Evolutionary conservation across 1,140 invertebrate species (phyloP).

Genomic region (Leptestheria dahalacensis): DNA sequence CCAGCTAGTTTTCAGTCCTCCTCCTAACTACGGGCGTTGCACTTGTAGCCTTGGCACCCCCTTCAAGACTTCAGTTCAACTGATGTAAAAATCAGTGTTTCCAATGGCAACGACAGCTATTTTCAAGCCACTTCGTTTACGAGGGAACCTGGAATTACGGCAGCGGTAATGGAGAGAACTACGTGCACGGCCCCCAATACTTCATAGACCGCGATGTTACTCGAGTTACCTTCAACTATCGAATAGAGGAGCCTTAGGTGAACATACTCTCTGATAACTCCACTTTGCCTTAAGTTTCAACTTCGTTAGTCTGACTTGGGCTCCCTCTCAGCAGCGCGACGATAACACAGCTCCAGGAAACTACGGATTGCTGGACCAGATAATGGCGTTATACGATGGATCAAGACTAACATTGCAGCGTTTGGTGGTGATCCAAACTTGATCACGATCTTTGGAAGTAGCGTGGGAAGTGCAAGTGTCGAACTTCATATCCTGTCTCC

Average conservation of each 20-base stretch:
- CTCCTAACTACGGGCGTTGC: no score
- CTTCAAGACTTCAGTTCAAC: no score
- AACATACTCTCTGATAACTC: slow-evolving; percentile 5
- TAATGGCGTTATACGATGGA: slow-evolving; percentile 31
- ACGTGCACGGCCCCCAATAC: slow-evolving; percentile 52
- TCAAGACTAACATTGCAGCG: slow-evolving; percentile 22
- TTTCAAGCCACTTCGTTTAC: no score
- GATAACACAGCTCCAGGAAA: slow-evolving; percentile 30
- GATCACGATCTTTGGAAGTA: slow-evolving; percentile 7
- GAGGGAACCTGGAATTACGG: slow-evolving; percentile 51
- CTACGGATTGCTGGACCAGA: slow-evolving; percentile 35
- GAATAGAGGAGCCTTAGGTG: slow-evolving; percentile 50
- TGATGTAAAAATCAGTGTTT: no score
- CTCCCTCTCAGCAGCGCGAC: slow-evolving; percentile 29
- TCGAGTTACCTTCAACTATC: slow-evolving; percentile 61
- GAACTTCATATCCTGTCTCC: slow-evolving; percentile 18
- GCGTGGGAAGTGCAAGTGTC: slow-evolving; percentile 25
- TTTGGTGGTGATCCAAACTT: slow-evolving; percentile 14
- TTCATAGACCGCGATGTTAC: slow-evolving; percentile 56
- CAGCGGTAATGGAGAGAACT: slow-evolving; percentile 40
- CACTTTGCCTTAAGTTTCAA: no score
- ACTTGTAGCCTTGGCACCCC: no score
- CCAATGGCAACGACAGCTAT: no score
- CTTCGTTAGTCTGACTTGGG: slow-evolving; percentile 19
- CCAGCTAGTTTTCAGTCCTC: no score